Evolutionary conservation across 1,140 invertebrate genomes (phyloP), one percentile per base, ranked within the genome.

Genomic region (Neoseiulus cucumeris): DNA sequence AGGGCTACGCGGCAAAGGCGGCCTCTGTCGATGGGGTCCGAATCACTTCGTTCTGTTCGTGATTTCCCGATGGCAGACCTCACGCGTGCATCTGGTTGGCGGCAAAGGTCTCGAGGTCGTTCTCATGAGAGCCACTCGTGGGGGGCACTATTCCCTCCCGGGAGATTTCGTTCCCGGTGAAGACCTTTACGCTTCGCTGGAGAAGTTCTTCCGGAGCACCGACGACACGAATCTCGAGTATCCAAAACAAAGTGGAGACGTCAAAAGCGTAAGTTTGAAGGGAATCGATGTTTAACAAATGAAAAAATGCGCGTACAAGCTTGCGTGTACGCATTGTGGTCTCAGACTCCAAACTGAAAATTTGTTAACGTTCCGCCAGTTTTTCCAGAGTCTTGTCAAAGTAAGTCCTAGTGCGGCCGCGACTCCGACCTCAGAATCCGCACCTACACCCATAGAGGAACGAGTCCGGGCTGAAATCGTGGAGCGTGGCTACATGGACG

Each of bases 401-500:
- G 65, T 22, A 5, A 69, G 41, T 42, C 17, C 59, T 9, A 68
- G 67, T 12, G 64, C 55, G 20, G 44, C 65, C 65, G 69, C 64
- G 17, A 59, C 51, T 17, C 51, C 51, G 33, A 59, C 51, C 14
- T 59, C 51, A 25, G 51, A 59, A 59, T 18, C 51, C 2, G 22
- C 51, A 20, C 51, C 51, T 14, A 59, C 51, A 14, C 51, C 51
- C 17, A 59, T 25, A 17, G 51, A 59, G 22, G 69, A 67, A 30
- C 64, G 64, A 14, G 64, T 69, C 14, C 51, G 51, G 44, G 69
- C 51, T 66, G 69, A 69, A 66, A 64, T 69, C 51, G 59, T 68
- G 0, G 59, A 68, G 44, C 55, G 66, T 64, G 77, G 78, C 1
- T 80, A 81, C 69, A 75, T 80, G 44, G 80, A 82, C 70, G 79